Percentiles rank a stretch among this genome's conserved stretches.
These are phyloP conservation scores for Glyphotaelius pellucidus DNA, from an alignment of 2,888 invertebrate genomes.

Conservation along the genomic window DNA sequence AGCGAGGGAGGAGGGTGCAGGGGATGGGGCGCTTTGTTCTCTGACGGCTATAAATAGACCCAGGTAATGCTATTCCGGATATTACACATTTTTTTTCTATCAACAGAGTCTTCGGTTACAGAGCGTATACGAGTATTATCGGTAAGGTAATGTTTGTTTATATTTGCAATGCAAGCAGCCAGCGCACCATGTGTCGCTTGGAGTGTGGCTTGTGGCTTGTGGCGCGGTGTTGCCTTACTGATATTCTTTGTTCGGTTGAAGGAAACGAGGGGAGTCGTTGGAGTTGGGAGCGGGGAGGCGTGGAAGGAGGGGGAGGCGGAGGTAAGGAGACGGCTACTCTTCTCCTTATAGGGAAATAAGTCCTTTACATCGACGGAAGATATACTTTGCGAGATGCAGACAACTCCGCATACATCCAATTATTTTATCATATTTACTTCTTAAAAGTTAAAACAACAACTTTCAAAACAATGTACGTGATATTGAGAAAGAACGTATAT, in stretches of 20 bases:
- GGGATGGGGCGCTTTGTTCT: constrained; percentile 52
- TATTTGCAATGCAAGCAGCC: background rate
- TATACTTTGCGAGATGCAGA: background rate
- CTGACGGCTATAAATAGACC: constrained; percentile 51
- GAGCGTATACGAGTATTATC: constrained; percentile 17
- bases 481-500: background rate
- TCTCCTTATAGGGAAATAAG: background rate
- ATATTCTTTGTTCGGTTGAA: background rate
- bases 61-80: constrained; percentile 54
- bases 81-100: background rate
- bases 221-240: background rate
- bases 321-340: background rate
- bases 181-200: background rate
- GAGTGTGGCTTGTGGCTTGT: background rate
- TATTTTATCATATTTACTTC: background rate
- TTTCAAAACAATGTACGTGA: background rate
- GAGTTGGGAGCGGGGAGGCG: background rate
- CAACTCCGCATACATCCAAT: background rate
- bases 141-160: constrained; percentile 2
- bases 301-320: background rate
- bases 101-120: constrained; percentile 16
- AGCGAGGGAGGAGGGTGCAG: background rate
- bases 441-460: background rate
- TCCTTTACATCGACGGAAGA: background rate
- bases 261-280: background rate